Evolutionary conservation across 2,113 vertebrate species (phyloP), one percentile per base, ranked within the genome.

Genomic region (Poeciliopsis retropinna): DNA sequence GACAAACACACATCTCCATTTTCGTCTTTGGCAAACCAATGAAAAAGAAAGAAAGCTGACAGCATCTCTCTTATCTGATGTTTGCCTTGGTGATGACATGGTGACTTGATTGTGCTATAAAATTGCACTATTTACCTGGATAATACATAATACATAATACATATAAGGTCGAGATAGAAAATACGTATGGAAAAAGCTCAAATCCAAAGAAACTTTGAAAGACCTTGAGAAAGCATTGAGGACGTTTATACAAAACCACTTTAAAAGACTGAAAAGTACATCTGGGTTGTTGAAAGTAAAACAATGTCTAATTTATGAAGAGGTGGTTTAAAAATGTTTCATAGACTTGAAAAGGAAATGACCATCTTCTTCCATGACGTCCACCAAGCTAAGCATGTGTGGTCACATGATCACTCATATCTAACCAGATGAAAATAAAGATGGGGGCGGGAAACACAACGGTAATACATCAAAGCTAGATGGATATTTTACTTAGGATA

Each of bases 381-480:
- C 3, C 63, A 84, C 72, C 70, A 64, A 76, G 84, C 63, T 67
- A 73, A 71, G 39, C 28, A 30, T 60, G 64, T 69, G 37, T 25
- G 28, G 57, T 78, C 39, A 75, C 31, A 47, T 81, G 82, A 82
- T 82, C 74, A 75, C 73, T 75, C 64, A 78, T 27, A 64, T 67
- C 75, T 71, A 87, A 77, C 83, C 17, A 30, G 15, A 62, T 76
- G 73, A 51, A 65, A 82, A 70, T 44, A 47, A 15, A 68, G 34
- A 29, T 1, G 61, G 34, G 4, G 63, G 39, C 28, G 68, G 70
- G 68, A 67, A 76, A 88, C n/a, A 78, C n/a, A 78, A 79, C 85
- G 83, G 82, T 85, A 86, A 78, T 86, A 91, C 89, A 87, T 93
- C 91, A 93, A 92, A 93, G 91, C 78, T 31, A 0, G 44, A 65